A percentile compares a stretch with the other conserved stretches of the same genome.
phyloP scores from a whole-genome alignment of 53 echinoderm and acorn worm genomes.

The Zoroaster sp. region DNA sequence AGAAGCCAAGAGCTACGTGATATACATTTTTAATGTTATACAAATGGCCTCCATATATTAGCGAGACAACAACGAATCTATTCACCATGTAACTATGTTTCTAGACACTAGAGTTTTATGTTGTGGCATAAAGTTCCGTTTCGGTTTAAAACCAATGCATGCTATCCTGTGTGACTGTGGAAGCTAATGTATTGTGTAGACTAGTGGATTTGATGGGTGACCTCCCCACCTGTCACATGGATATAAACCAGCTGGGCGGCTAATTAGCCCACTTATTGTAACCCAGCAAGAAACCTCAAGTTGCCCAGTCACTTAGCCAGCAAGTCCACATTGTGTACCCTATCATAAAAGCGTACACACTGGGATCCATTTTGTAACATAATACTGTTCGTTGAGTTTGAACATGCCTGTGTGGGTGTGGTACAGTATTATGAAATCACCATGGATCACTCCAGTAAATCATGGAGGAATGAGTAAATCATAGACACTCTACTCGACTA shows the following conservation, averaged over 20 bases:
- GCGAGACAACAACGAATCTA: too few relatives aligned
- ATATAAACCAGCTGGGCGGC: slow-evolving; percentile 46
- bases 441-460: too few relatives aligned
- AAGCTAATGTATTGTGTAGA: neutral
- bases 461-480: too few relatives aligned
- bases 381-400: too few relatives aligned
- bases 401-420: too few relatives aligned
- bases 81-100: neutral
- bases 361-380: neutral
- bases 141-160: neutral
- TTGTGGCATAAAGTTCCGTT: neutral
- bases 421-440: too few relatives aligned
- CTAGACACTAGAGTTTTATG: neutral
- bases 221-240: slow-evolving; percentile 48
- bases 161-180: neutral
- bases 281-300: slow-evolving; percentile 54
- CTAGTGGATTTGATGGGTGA: slow-evolving; percentile 2
- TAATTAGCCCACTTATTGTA: slow-evolving; percentile 58
- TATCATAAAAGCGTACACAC: neutral
- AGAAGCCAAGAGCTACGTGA: neutral
- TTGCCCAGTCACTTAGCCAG: neutral
- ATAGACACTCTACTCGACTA: too few relatives aligned
- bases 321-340: neutral
- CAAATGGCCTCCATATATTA: neutral
- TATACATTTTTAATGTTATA: neutral